Evolutionary conservation across 1,140 invertebrate species (phyloP).

Genomic region (Ctenoplectra terminalis): DNA sequence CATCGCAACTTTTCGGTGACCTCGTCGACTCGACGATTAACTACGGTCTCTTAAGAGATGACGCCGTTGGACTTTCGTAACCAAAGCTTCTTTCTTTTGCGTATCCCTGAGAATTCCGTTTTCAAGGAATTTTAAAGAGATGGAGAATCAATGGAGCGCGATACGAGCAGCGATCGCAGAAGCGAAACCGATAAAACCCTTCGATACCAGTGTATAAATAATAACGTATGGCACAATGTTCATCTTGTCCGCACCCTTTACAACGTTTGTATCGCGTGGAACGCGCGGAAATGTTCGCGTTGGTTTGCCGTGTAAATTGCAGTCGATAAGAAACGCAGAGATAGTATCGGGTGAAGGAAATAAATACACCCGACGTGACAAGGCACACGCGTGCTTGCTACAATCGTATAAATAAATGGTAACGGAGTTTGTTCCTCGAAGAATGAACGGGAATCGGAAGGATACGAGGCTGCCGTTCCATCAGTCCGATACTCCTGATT

Average conservation of each 20-base stretch:
- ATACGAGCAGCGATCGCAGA: no score
- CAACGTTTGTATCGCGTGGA: background rate
- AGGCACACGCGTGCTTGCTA: background rate
- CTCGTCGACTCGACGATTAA: background rate
- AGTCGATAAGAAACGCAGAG: background rate
- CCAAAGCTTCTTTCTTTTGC: background rate
- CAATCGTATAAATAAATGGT: background rate
- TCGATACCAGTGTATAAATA: no score
- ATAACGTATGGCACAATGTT: background rate
- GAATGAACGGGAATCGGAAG: background rate
- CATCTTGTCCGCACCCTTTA: constrained; percentile 3
- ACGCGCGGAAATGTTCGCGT: background rate
- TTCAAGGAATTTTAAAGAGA: no score
- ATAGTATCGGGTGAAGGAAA: background rate
- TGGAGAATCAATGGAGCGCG: no score
- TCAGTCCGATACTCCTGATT: no score
- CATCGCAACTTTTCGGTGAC: background rate
- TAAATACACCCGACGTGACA: background rate
- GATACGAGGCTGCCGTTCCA: no score
- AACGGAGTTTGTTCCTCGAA: no score
- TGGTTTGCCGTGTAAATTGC: constrained; percentile 13
- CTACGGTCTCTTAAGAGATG: no score
- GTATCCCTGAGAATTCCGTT: background rate
- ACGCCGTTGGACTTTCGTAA: background rate
- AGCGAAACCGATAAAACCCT: no score